Evolutionary conservation across 2,797 vertebrate species (phyloP).

Genomic region (Argya squamiceps): DNA sequence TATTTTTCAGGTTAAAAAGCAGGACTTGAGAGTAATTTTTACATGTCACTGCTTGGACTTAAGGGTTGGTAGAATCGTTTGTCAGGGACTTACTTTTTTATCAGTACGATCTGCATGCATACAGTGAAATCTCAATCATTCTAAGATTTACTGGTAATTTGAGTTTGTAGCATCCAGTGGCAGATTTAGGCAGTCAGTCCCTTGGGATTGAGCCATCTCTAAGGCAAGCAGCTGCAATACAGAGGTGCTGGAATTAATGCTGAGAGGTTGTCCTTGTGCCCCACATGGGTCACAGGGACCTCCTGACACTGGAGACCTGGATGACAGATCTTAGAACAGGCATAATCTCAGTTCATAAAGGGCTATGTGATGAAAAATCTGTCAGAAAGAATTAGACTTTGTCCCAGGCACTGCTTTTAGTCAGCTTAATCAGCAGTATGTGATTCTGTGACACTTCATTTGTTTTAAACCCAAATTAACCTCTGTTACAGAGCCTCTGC

Average conservation of each 20-base stretch:
- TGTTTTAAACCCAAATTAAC: conserved; percentile 35
- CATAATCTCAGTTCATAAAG: not conserved
- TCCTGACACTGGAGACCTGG: not conserved
- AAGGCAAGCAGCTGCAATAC: not conserved
- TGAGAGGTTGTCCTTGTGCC: not conserved
- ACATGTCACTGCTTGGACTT: not conserved
- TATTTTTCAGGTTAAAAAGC: not conserved
- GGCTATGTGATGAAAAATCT: not conserved
- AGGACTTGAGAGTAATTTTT: not conserved
- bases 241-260: not conserved
- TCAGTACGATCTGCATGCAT: not conserved
- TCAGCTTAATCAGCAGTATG: not conserved
- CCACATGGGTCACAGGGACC: not conserved
- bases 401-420: not conserved
- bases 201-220: not conserved
- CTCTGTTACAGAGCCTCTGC: not conserved
- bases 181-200: not conserved
- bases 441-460: not conserved
- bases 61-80: not conserved
- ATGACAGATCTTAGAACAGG: not conserved
- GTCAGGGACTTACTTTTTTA: not conserved
- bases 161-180: not conserved
- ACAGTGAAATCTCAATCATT: not conserved
- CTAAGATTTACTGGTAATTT: not conserved
- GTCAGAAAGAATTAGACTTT: not conserved